Evolutionary conservation across 2,888 invertebrate species (phyloP).

Genomic region (Helobdella robusta): DNA sequence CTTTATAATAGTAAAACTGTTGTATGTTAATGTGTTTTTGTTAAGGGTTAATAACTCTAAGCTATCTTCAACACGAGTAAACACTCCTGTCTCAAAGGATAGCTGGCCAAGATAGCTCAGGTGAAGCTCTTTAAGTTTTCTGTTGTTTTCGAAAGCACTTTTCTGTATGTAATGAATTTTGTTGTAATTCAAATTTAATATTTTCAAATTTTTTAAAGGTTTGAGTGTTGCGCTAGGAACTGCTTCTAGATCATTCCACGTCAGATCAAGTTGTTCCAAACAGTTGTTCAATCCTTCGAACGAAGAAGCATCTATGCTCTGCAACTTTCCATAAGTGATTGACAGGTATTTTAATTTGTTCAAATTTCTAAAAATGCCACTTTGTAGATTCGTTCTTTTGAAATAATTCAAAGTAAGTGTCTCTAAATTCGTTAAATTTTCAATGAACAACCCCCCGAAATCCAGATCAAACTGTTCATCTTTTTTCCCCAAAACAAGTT

Average conservation of each 20-base stretch:
- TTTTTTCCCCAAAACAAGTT: background rate
- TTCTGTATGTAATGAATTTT: background rate
- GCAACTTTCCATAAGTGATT: background rate
- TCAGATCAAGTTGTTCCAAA: constrained; percentile 21
- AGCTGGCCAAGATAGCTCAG: background rate
- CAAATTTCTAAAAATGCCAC: background rate
- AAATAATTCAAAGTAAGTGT: constrained; percentile 9
- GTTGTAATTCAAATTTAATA: constrained; percentile 9
- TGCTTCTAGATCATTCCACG: constrained; percentile 11
- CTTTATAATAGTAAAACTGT: background rate
- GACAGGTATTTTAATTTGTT: constrained; percentile 10
- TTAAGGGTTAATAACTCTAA: constrained; percentile 14
- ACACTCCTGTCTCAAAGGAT: constrained; percentile 8
- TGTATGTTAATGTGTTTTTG: background rate
- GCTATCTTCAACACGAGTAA: constrained; percentile 7
- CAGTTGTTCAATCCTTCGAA: background rate
- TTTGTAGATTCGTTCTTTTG: background rate
- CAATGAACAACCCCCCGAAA: background rate
- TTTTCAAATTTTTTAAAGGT: background rate
- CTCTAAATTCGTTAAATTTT: constrained; percentile 5
- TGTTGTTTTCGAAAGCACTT: constrained; percentile 3
- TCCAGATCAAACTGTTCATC: no score
- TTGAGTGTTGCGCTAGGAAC: background rate
- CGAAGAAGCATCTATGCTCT: background rate
- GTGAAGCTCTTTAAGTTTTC: constrained; percentile 15